phyloP scores from a whole-genome alignment of 1,140 invertebrate genomes.

The Drosophila santomea region DNA sequence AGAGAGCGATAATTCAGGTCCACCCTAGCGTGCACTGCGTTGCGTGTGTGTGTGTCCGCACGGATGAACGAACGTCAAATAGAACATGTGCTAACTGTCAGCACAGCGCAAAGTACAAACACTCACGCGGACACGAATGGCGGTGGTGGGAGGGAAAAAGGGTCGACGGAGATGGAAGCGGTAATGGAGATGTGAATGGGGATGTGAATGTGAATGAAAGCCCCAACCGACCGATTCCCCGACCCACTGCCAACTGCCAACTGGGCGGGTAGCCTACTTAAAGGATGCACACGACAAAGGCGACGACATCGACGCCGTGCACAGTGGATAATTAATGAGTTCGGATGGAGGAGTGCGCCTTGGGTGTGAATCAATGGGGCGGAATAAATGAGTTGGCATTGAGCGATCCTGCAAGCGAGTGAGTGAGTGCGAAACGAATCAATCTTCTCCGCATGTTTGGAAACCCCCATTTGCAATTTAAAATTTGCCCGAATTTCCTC shows the following conservation, averaged over 20 bases:
- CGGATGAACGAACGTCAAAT: slow-evolving; percentile 81
- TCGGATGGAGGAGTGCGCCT: slow-evolving; percentile 9
- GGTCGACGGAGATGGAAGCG: neutral
- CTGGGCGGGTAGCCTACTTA: slow-evolving; percentile 42
- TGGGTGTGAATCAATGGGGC: slow-evolving; percentile 30
- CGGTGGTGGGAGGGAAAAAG: neutral
- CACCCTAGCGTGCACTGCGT: slow-evolving; percentile 19
- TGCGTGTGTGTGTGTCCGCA: slow-evolving; percentile 49
- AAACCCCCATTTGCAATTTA: slow-evolving; percentile 10
- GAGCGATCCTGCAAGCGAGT: slow-evolving; percentile 3
- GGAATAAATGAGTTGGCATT: slow-evolving; percentile 36
- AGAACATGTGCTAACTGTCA: slow-evolving; percentile 82
- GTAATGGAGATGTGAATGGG: neutral
- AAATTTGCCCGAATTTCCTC: neutral
- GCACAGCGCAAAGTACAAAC: slow-evolving; percentile 76
- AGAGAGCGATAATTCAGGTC: neutral
- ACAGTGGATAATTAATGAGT: slow-evolving; percentile 36
- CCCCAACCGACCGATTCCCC: neutral
- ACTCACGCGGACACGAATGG: slow-evolving; percentile 62
- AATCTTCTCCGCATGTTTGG: neutral
- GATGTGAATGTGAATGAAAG: slow-evolving; percentile 2
- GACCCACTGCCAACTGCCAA: neutral
- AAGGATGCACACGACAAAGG: slow-evolving; percentile 42
- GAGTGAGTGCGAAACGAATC: slow-evolving; percentile 7
- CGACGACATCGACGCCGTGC: slow-evolving; percentile 25